Evolutionary conservation across 2,797 vertebrate species (phyloP), one percentile per base, ranked within the genome.

Genomic region (Esox lucius): DNA sequence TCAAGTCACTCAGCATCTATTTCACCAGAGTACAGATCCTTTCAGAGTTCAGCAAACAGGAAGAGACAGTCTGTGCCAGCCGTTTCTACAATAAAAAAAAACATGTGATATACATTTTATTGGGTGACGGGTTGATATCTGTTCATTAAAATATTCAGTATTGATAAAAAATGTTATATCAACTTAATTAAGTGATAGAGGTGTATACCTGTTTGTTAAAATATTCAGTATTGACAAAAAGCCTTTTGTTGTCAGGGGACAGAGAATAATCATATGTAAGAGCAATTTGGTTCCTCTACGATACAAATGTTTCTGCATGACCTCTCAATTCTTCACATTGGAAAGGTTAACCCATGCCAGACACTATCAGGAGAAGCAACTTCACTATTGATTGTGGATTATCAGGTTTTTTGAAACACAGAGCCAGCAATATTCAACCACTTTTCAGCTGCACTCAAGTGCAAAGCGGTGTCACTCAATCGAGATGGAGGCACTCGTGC

Each of bases 401-500:
- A 87, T 67, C 59, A 64, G 53, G 12, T 70, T 80, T 80, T 72
- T 72, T 72, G 81, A 77, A 59, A 75, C 17, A 72, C 39, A 62
- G n/a, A 39, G 24, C 15, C 22, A 24, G 5, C 7, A 2, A 11
- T 19, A 2, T 22, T 13, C 67, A 12, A 12, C 70, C 1, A 13
- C 77, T 75, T 74, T 76, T 84, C 76, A 83, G 79, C 71, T 74
- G 79, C 80, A 80, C 72, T 82, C 79, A 79, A 82, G 83, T 81
- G 83, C 81, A 53, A 31, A 31, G 28, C 82, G 65, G 73, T 78
- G 51, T 53, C 78, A 46, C 19, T 48, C 67, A 46, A 15, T 19
- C 79, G 76, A 82, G 49, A 66, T 35, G 75, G 1, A 31, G 68
- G 64, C 33, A 31, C 67, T 80, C 56, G 26, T 72, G 26, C 51